Percentiles rank a stretch among this genome's conserved stretches.
Conservation (phyloP, 1,140 invertebrate genomes). For the Yoshiicerus persimilis region DNA sequence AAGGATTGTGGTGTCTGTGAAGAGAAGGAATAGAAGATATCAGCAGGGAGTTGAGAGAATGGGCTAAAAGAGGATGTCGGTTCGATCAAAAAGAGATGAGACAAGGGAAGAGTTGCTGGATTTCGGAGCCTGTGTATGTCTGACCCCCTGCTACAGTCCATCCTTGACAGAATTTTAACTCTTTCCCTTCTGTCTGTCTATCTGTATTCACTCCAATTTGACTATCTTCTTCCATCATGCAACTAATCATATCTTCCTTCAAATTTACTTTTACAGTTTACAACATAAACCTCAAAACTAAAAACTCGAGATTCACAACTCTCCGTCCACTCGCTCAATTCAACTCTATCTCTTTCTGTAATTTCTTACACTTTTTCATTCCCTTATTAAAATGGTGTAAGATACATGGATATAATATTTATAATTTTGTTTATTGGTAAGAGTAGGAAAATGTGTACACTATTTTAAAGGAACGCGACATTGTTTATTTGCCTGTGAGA, state of each 20-base stretch:
- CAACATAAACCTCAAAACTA: background rate
- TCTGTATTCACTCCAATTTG: background rate
- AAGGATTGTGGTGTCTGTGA: background rate
- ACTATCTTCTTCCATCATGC: background rate
- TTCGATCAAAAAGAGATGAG: slow-evolving; percentile 33
- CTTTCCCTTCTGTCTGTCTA: background rate
- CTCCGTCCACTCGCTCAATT: background rate
- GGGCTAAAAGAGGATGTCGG: slow-evolving; percentile 6
- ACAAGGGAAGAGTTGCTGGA: slow-evolving; percentile 23
- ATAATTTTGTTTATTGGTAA: too few species aligned
- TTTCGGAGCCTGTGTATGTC: slow-evolving; percentile 1
- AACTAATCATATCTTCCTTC: background rate
- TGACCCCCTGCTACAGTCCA: slow-evolving; percentile 28
- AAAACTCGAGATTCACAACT: background rate
- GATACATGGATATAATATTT: too few species aligned
- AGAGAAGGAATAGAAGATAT: background rate
- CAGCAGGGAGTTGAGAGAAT: slow-evolving; percentile 13
- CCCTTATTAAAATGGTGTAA: too few species aligned
- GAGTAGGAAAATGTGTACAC: too few species aligned
- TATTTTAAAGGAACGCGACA: too few species aligned
- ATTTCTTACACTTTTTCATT: too few species aligned
- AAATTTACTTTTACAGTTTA: background rate
- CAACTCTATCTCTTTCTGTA: background rate
- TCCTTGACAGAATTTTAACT: slow-evolving; percentile 7
- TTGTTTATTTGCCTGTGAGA: too few species aligned